Evolutionary conservation across 2,888 invertebrate species (phyloP), one percentile per base, ranked within the genome.

Genomic region (Acanthosepion lycidas): DNA sequence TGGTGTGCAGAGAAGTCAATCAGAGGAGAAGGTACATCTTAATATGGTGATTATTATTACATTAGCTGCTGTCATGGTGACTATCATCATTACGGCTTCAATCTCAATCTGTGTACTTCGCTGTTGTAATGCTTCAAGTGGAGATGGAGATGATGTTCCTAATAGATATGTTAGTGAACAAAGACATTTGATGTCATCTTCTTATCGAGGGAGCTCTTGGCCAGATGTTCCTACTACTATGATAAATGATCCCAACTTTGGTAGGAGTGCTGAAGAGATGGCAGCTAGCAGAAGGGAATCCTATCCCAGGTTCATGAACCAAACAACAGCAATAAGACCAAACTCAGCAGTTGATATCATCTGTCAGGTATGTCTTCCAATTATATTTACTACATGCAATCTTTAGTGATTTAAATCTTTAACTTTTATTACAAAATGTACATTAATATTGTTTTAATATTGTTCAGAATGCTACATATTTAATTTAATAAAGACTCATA

Each of bases 21-120:
- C 78, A 15, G 78, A 78, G 12, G 78, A 78, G 78, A 78, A 78
- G n/a, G 78, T 78, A 33, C 78, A 78, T 78, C 78, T 78, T 78
- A 78, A 78, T 78, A 78, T 78, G 78, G 78, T 78, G 78, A 78
- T 78, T 78, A 78, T 78, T 78, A 78, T 78, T 78, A 78, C 78
- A 33, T n/a, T 78, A 78, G n/a, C 18, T 1, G 78, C 78, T 18
- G 78, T 78, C n/a, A 78, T 78, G 78, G 78, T 78, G 78, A 78
- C 78, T 78, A 78, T 78, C 78, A 78, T 78, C 18, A 12, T 78
- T 78, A 78, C 78, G 78, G 78, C 78, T 78, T 78, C 78, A 78
- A n/a, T 78, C 78, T 78, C 78, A 15, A 78, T 78, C 78, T 78
- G 78, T n/a, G 78, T 78, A 15, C 78, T 78, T 78, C 78, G 78